Evolutionary conservation across 2,113 vertebrate genomes (phyloP).

Genomic region (Corvus moneduloides): DNA sequence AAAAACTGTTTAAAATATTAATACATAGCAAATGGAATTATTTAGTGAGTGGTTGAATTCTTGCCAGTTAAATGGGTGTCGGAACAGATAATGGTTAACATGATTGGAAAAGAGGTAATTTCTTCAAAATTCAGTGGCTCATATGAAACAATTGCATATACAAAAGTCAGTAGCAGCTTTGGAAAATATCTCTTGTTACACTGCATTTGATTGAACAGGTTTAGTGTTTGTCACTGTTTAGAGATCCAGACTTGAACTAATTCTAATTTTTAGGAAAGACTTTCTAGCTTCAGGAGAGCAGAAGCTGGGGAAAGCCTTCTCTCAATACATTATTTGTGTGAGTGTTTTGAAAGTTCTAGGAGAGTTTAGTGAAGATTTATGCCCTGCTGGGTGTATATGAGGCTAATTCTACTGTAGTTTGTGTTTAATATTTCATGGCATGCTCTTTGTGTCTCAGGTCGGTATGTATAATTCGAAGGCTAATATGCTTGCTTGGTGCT

Average conservation of each 20-base stretch:
- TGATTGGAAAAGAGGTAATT: slow-evolving; percentile 25
- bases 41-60: slow-evolving; percentile 11
- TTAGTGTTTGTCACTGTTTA: not conserved
- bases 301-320: not conserved
- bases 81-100: not conserved
- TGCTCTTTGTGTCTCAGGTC: not conserved
- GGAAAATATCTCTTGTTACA: not conserved
- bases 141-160: not conserved
- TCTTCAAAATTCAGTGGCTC: not conserved
- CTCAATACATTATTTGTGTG: not conserved
- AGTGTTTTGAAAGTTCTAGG: not conserved
- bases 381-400: not conserved
- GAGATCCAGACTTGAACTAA: not conserved
- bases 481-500: not conserved
- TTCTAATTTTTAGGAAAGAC: not conserved
- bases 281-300: not conserved
- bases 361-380: not conserved
- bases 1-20: slow-evolving; percentile 8
- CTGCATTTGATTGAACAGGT: not conserved
- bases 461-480: not conserved
- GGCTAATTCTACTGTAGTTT: not conserved
- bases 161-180: not conserved
- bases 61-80: slow-evolving; percentile 7
- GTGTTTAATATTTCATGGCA: not conserved
- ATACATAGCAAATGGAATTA: not conserved